Evolutionary conservation across 2,113 vertebrate species (phyloP).

Genomic region (Chitala chitala): DNA sequence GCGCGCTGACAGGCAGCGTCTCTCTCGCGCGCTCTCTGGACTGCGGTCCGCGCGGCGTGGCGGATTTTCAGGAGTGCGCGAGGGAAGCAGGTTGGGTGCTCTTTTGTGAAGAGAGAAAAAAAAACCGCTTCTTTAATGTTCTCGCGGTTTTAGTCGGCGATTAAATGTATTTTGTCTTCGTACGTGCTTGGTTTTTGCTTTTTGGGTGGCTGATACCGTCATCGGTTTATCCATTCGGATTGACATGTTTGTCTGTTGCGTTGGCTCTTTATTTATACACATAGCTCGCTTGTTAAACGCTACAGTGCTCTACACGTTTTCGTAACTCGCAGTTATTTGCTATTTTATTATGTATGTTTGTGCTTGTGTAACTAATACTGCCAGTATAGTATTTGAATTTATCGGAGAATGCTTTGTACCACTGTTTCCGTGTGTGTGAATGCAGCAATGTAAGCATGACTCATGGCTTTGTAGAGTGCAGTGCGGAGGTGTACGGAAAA

Average conservation of each 20-base stretch:
- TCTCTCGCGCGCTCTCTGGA: constrained; percentile 33
- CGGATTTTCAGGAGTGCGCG: constrained; percentile 41
- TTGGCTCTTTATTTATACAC: neutral
- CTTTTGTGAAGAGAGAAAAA: neutral
- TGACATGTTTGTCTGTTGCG: neutral
- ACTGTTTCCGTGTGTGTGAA: constrained; percentile 26
- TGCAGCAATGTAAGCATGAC: constrained; percentile 52
- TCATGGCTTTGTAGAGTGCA: constrained; percentile 53
- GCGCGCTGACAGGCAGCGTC: constrained; percentile 27
- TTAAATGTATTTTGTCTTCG: neutral
- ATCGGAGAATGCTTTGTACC: neutral
- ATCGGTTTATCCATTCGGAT: neutral
- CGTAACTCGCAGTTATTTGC: neutral
- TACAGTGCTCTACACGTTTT: neutral
- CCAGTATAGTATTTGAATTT: neutral
- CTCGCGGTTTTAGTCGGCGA: neutral
- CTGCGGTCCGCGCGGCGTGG: constrained; percentile 48
- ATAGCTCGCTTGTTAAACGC: neutral
- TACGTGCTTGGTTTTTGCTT: neutral
- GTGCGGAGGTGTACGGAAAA: constrained; percentile 32
- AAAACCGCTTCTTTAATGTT: neutral
- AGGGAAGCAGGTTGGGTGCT: constrained; percentile 6
- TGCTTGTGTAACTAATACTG: neutral
- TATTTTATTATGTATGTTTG: neutral
- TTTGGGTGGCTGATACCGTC: neutral